Evolutionary conservation across 2,888 invertebrate genomes (phyloP), one percentile per base, ranked within the genome.

Genomic region (Lumbricus terrestris): DNA sequence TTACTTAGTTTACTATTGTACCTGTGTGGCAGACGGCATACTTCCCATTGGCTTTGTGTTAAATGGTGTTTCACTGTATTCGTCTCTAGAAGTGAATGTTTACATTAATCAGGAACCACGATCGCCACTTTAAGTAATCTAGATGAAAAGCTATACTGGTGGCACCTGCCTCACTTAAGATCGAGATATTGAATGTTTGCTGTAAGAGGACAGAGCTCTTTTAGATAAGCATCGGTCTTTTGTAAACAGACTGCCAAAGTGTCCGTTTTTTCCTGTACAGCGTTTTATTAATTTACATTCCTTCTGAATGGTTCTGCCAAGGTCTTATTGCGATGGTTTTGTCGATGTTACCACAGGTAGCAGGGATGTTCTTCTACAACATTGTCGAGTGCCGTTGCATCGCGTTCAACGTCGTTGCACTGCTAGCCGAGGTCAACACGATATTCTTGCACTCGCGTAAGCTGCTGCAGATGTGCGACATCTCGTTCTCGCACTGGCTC

Each of bases 391-490:
- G 92, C 83, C 92, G 93, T 40, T 94, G 94, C 91, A 93, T 95
- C 82, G 94, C 93, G 3, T 95, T 94, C 93, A 94, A 93, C 91
- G 92, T 93, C 29, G 91, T 95, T 33, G 94, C 94, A 8, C 92
- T 95, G 33, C 92, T 94, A 90, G 93, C 94, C 20, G 95, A 95
- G 91, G 93, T 95, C 89, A 95, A 95, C 93, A 94, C 94, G 90
- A 93, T 95, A 91, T 95, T 94, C 92, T 93, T 95, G 16, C 95
- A 95, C 91, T 93, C 94, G 82, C 92, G 95, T 29, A 95, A 95
- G 92, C 93, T 95, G n/a, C 91, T 95, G 18, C 95, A 95, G 92
- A 93, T 95, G 93, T 83, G 35, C 35, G 82, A 88, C 15, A 6
- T 91, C 16, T 91, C 93, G n/a, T 94, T 92, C 92, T 90, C 92